Percentiles rank a stretch among this genome's conserved stretches.
Evolutionary conservation across 2,888 invertebrate genomes (phyloP).

Genomic region (Caenorhabditis japonica): DNA sequence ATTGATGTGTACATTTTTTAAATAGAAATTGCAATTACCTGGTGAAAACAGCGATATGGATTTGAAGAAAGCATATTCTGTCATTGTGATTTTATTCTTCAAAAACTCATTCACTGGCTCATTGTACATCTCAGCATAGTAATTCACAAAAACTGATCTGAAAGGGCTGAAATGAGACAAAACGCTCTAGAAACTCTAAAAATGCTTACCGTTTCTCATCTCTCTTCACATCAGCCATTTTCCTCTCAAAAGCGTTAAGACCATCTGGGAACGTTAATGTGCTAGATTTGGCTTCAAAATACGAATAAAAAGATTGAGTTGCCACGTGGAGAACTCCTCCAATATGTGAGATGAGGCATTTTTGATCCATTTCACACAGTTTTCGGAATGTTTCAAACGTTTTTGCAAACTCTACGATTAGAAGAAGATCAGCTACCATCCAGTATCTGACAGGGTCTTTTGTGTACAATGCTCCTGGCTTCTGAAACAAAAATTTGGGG

Average conservation of each 20-base stretch:
- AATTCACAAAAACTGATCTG: constrained; percentile 44
- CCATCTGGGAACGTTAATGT: constrained; percentile 62
- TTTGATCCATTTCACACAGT: constrained; percentile 54
- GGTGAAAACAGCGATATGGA: constrained; percentile 61
- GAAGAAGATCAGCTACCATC: constrained; percentile 64
- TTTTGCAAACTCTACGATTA: constrained; percentile 65
- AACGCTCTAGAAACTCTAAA: neutral
- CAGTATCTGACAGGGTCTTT: constrained; percentile 58
- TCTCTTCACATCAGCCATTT: constrained; percentile 32
- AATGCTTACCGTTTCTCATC: constrained; percentile 27
- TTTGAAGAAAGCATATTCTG: constrained; percentile 61
- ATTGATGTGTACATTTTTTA: neutral
- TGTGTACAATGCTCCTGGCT: constrained; percentile 33
- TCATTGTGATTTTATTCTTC: constrained; percentile 46
- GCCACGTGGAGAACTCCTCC: constrained; percentile 59
- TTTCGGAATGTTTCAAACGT: constrained; percentile 56
- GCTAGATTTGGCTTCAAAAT: constrained; percentile 49
- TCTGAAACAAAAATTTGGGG: constrained; percentile 39
- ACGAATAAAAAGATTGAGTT: constrained; percentile 61
- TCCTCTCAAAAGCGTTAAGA: constrained; percentile 44
- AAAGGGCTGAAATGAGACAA: constrained; percentile 23
- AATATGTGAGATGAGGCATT: constrained; percentile 53
- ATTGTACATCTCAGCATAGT: constrained; percentile 59
- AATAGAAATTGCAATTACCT: constrained; percentile 21
- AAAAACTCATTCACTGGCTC: constrained; percentile 55